These are phyloP conservation scores for Sphyrna mokarran DNA, from an alignment of 2,113 vertebrate species.

Conservation along the genomic window DNA sequence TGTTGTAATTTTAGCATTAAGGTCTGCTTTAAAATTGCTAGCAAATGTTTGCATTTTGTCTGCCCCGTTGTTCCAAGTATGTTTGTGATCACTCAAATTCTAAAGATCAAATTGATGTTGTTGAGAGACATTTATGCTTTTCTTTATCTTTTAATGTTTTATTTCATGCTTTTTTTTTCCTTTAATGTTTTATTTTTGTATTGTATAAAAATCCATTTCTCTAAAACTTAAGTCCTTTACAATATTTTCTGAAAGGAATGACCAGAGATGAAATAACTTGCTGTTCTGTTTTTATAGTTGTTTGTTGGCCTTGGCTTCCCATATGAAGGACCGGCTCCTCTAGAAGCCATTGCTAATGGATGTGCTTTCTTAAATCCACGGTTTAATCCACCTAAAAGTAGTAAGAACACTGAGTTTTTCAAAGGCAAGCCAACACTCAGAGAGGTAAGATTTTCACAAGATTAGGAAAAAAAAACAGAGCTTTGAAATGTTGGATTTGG, in stretches of 20 bases:
- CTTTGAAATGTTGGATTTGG: constrained; percentile 15
- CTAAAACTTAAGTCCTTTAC: background rate
- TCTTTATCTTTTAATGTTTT: background rate
- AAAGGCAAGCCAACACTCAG: constrained; percentile 94
- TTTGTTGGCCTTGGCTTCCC: constrained; percentile 97
- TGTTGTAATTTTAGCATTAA: background rate
- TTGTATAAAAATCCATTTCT: background rate
- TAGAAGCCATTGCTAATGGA: constrained; percentile 95
- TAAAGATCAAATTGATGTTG: background rate
- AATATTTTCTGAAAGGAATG: background rate
- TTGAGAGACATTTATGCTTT: background rate
- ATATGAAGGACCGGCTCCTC: constrained; percentile 88
- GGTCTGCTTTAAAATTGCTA: background rate
- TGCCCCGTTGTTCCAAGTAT: background rate
- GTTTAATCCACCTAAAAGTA: constrained; percentile 90
- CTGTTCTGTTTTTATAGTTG: constrained; percentile 63
- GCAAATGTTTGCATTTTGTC: background rate
- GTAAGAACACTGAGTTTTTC: constrained; percentile 98
- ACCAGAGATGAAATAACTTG: too few relatives aligned
- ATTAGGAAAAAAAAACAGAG: background rate
- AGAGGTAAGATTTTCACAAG: constrained; percentile 68
- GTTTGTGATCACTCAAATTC: background rate
- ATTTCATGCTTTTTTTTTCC: background rate
- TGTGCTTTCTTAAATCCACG: constrained; percentile 92
- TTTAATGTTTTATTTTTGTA: background rate